Base-by-base conservation (phyloP, 2,797 vertebrate species). In the Manis pentadactyla region DNA sequence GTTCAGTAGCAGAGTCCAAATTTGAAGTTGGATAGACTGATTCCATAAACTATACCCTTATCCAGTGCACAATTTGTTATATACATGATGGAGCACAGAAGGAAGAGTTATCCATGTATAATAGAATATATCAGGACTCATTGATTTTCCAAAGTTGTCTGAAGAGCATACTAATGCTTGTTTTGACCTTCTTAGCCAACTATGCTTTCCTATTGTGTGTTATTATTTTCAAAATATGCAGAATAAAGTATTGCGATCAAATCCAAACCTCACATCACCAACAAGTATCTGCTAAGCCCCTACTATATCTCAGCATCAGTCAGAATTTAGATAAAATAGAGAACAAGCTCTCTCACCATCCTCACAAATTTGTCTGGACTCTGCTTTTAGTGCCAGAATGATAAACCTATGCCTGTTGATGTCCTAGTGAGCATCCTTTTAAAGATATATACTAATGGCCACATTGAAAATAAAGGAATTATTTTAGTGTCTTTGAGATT, bases 391-490 rank as follows among this genome's bases (percentile, higher is more conserved):
- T 74, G 39, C 17, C 12, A 53, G 13, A 53, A 29, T 63, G 6
- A 68, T 27, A 85, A 88, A 71, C 19, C 29, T 61, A 37, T 9
- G 37, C 10, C 4, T 81, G 27, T 37, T 27, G 29, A 79, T 59
- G 23, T 42, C 85, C 87, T 34, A 53, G 25, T 49, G 49, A 82
- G 4, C 18, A 71, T 63, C 2, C 18, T 69, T 75, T 83, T 77
- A 12, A 55, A 92, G 88, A 57, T 42, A 1, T 5, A 69, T 74
- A 74, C 10, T 57, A 79, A 63, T 34, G 31, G 2, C 1, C 5
- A 68, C 49, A 29, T 74, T 84, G 42, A 95, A 95, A 95, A 89
- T 39, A 85, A 79, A 63, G 29, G 27, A 27, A 77, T 92, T 87
- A n/a, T 51, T 90, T 8, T 64, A 63, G n/a, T 21, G 81, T 68